Evolutionary conservation across 2,113 vertebrate species (phyloP), one percentile per base, ranked within the genome.

Genomic region (Ailuropoda melanoleuca): DNA sequence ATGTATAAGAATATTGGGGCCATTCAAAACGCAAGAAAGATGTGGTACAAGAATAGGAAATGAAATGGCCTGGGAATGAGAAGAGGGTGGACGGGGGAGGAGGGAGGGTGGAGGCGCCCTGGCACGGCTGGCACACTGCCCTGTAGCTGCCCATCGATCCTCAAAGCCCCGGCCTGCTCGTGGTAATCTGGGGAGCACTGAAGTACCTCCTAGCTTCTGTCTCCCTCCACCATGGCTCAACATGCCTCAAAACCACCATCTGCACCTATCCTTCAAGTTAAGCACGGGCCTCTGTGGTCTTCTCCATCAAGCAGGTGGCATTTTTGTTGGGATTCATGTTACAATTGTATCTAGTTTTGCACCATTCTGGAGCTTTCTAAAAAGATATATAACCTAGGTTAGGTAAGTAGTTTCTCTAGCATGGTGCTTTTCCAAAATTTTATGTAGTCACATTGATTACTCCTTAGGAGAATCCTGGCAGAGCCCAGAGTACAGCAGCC

Each of bases 311-410:
- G 24, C 93, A 55, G 34, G n/a, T 29, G 11, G 31, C 70, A 88
- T 82, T 96, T 94, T 50, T 19, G 14, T n/a, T 34, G 17, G 77
- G 12, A 91, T 72, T 95, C 95, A n/a, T 55, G 37, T 50, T 66
- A 8, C 24, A 53, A 39, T 15, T 81, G 23, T 70, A 70, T 75
- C 56, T 50, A n/a, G 80, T 39, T 93, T 68, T 92, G 55, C 24
- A 56, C 34, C 56, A 34, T 88, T 95, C 70, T 88, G 23, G 50
- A 93, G 87, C 93, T 92, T 97, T 81, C 78, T 53, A 81, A 55
- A 75, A 87, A 88, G 43, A 93, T 31, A 83, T 21, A 93, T 60
- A 85, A 91, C 55, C 58, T 66, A 77, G 13, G 39, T 37, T 39
- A 10, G 11, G 37, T 56, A 81, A 82, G 26, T 14, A 62, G 58